Conservation (phyloP, 2,113 vertebrate species). For the Jaculus jaculus region DNA sequence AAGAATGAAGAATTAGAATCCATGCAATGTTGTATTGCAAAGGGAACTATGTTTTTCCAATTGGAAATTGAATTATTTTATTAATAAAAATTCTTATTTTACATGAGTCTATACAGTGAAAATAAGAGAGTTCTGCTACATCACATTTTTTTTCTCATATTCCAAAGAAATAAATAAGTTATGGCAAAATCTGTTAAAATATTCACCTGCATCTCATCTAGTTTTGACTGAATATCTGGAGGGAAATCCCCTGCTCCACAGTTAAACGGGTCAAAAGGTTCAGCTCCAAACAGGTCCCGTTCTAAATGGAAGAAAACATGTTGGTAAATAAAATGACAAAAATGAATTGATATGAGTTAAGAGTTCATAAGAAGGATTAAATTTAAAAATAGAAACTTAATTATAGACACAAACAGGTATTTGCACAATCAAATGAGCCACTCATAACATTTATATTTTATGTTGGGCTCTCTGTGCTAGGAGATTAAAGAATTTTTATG, state of each 20-base stretch:
- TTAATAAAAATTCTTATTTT: constrained; percentile 12
- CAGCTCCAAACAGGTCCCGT: constrained; percentile 97
- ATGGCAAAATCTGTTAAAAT: neutral
- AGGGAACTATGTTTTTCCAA: neutral
- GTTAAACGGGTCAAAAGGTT: constrained; percentile 98
- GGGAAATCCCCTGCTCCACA: constrained; percentile 96
- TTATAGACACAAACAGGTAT: neutral
- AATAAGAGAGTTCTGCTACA: neutral
- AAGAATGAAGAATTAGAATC: constrained; percentile 16
- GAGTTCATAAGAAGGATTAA: neutral
- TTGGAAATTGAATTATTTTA: neutral
- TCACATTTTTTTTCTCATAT: neutral
- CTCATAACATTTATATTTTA: neutral
- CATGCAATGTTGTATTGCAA: neutral
- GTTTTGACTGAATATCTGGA: constrained; percentile 97
- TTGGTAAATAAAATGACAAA: neutral
- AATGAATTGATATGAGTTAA: neutral
- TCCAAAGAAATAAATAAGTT: neutral
- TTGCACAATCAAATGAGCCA: neutral
- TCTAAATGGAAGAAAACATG: constrained; percentile 86
- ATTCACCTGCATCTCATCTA: constrained; percentile 99
- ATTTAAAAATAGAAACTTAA: neutral
- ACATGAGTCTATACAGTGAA: neutral
- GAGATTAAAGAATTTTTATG: neutral
- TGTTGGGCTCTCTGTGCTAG: neutral